These are phyloP conservation scores for Lepus timidus DNA, from an alignment of 2,113 vertebrate genomes.

Conservation along the genomic window DNA sequence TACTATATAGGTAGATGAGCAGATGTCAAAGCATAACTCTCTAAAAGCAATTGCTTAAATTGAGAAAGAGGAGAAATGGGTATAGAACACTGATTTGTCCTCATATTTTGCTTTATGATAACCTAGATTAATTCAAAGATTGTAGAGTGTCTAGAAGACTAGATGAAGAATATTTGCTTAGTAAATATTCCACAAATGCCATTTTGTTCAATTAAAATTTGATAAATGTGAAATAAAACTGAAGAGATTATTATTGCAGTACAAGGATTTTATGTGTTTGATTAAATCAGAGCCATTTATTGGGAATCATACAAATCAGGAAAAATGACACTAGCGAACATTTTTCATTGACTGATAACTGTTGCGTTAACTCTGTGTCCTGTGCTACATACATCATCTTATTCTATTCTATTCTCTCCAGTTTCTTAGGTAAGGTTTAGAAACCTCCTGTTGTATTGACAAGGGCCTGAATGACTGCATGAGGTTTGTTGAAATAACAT, in stretches of 20 bases:
- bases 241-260: not conserved
- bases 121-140: slow-evolving; percentile 18
- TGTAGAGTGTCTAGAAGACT: not conserved
- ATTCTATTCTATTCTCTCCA: not conserved
- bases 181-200: not conserved
- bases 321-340: not conserved
- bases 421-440: not conserved
- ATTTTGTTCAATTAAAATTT: slow-evolving; percentile 39
- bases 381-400: not conserved
- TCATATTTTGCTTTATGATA: not conserved
- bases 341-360: not conserved
- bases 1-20: not conserved
- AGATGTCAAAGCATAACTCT: not conserved
- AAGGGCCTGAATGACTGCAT: not conserved
- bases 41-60: slow-evolving; percentile 44
- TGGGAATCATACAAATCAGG: not conserved
- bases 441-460: not conserved
- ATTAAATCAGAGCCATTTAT: not conserved
- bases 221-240: slow-evolving; percentile 28
- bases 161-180: not conserved
- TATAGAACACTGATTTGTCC: not conserved
- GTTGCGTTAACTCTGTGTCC: not conserved
- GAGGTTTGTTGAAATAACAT: not conserved
- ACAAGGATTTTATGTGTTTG: not conserved
- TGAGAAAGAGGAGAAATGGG: not conserved